Conservation (phyloP, 2,113 vertebrate species). For the Strix uralensis region DNA sequence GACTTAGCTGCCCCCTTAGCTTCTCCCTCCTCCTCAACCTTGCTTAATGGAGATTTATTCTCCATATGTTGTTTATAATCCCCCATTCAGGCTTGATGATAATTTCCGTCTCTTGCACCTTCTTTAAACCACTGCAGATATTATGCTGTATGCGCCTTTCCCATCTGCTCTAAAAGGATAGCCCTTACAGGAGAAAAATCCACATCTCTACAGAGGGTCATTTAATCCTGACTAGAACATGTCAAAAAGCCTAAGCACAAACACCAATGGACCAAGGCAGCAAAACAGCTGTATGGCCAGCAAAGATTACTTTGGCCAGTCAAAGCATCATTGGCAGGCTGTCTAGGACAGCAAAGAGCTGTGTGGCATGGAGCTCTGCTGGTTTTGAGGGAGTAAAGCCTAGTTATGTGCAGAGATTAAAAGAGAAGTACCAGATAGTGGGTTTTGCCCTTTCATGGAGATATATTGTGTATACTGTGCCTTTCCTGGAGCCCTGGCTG, state of each 20-base stretch:
- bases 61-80: constrained; percentile 33
- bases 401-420: neutral
- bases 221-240: neutral
- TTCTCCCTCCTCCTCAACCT: neutral
- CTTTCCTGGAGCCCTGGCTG: neutral
- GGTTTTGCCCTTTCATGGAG: neutral
- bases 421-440: neutral
- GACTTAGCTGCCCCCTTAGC: neutral
- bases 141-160: neutral
- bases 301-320: neutral
- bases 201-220: neutral
- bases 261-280: neutral
- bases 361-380: neutral
- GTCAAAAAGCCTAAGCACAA: neutral
- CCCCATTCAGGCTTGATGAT: neutral
- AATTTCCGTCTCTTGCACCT: constrained; percentile 4
- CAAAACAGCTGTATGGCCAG: neutral
- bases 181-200: neutral
- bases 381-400: neutral
- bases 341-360: neutral
- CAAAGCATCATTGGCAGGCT: neutral
- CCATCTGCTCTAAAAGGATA: neutral
- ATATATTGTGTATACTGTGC: too few species aligned
- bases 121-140: neutral
- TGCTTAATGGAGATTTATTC: constrained; percentile 46